Percentiles rank a stretch among this genome's conserved stretches.
Conservation (phyloP, 2,113 vertebrate genomes). For the Daubentonia madagascariensis region DNA sequence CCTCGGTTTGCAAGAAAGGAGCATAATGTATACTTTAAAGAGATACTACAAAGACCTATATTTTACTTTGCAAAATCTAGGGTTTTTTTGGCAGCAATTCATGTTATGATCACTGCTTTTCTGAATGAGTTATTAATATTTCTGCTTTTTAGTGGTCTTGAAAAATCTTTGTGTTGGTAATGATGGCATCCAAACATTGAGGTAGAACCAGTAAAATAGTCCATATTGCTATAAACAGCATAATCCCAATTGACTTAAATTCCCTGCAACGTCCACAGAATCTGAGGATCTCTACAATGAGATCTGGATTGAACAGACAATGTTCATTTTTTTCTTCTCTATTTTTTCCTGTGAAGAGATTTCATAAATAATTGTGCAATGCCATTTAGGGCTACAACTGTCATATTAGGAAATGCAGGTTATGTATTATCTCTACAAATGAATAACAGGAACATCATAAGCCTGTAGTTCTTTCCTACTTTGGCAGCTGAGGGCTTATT, state of each 20-base stretch:
- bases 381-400: conserved; percentile 18
- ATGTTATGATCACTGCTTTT: not conserved
- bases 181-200: not conserved
- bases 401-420: not conserved
- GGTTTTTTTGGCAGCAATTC: not conserved
- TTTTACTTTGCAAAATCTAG: not conserved
- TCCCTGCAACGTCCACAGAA: not conserved
- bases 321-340: not conserved
- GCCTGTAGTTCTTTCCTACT: not conserved
- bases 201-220: not conserved
- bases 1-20: not conserved
- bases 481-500: not conserved
- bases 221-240: not conserved
- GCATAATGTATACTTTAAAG: conserved; percentile 9
- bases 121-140: conserved; percentile 44
- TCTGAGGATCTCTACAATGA: not conserved
- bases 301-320: not conserved
- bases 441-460: not conserved
- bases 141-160: not conserved
- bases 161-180: not conserved
- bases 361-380: conserved; percentile 40
- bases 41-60: not conserved
- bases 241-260: not conserved
- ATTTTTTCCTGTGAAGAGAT: not conserved
- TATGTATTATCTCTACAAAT: conserved; percentile 41